Conservation (phyloP, 92 coral and sea anemone genomes). For the Blastomussa wellsi region DNA sequence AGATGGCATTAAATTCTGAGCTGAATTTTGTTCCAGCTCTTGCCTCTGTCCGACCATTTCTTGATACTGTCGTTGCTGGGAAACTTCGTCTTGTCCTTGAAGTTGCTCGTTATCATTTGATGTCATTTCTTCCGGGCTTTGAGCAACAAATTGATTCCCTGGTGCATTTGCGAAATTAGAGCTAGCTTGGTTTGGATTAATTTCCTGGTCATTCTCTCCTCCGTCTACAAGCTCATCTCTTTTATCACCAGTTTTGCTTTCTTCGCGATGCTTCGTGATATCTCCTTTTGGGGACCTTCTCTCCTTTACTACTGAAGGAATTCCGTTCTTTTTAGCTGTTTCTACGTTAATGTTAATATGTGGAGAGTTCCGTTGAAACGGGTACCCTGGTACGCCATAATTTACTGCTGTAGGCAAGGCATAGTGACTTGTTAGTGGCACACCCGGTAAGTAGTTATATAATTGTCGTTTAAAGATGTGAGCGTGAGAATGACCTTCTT, state of each 20-base stretch:
- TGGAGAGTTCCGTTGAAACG: slow-evolving; percentile 45
- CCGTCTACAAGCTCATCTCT: slow-evolving; percentile 31
- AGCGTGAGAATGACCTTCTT: slow-evolving; percentile 39
- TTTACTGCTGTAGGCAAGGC: slow-evolving; percentile 29
- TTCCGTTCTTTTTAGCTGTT: slow-evolving; percentile 54
- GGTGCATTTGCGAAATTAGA: slow-evolving; percentile 7
- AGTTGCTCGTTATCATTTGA: slow-evolving; percentile 20
- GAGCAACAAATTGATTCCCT: slow-evolving; percentile 29
- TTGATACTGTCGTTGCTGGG: slow-evolving; percentile 5
- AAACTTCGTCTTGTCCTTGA: background rate
- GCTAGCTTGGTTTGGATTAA: slow-evolving; percentile 19
- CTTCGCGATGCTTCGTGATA: background rate
- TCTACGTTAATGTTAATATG: slow-evolving; percentile 64
- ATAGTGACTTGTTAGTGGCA: slow-evolving; percentile 53
- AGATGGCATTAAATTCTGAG: background rate
- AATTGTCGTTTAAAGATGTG: slow-evolving; percentile 64
- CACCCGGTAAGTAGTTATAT: slow-evolving; percentile 50
- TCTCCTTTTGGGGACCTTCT: slow-evolving; percentile 9
- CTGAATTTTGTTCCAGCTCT: slow-evolving; percentile 5
- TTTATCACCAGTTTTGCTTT: slow-evolving; percentile 17
- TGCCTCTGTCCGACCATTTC: slow-evolving; percentile 6
- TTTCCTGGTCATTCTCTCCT: slow-evolving; percentile 6
- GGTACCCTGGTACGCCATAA: slow-evolving; percentile 28
- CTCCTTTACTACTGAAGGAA: slow-evolving; percentile 17
- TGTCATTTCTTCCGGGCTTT: background rate